Percentiles rank a stretch among this genome's conserved stretches.
phyloP scores from a whole-genome alignment of 2,113 vertebrate genomes.

The Nycticebus coucang region DNA sequence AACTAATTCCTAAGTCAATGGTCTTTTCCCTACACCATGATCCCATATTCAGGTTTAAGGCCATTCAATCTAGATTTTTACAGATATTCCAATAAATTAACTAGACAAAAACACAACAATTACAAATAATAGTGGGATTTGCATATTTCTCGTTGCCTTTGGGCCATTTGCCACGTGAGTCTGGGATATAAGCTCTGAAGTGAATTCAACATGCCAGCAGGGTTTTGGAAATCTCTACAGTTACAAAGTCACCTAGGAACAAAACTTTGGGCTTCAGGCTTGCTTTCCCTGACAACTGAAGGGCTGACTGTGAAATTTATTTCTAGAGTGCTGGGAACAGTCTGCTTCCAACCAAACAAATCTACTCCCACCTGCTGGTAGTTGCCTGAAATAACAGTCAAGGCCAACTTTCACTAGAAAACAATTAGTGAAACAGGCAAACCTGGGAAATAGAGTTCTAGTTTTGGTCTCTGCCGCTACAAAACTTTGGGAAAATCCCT shows the following conservation, averaged over 20 bases:
- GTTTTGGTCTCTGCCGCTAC: neutral
- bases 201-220: neutral
- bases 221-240: neutral
- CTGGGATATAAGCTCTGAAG: neutral
- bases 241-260: neutral
- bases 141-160: neutral
- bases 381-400: slow-evolving; percentile 27
- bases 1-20: neutral
- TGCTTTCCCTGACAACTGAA: slow-evolving; percentile 15
- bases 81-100: neutral
- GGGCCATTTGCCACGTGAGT: neutral
- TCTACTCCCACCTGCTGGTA: slow-evolving; percentile 43
- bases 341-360: slow-evolving; percentile 29
- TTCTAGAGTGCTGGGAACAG: neutral
- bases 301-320: neutral
- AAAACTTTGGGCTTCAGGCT: neutral
- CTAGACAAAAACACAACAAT: neutral
- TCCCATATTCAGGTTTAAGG: neutral
- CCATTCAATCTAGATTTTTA: neutral
- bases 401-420: neutral
- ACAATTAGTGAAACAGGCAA: neutral
- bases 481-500: neutral
- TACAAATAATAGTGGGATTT: neutral
- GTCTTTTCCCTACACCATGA: neutral
- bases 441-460: neutral